Evolutionary conservation across 2,797 vertebrate species (phyloP), one percentile per base, ranked within the genome.

Genomic region (Lepus townsendii): DNA sequence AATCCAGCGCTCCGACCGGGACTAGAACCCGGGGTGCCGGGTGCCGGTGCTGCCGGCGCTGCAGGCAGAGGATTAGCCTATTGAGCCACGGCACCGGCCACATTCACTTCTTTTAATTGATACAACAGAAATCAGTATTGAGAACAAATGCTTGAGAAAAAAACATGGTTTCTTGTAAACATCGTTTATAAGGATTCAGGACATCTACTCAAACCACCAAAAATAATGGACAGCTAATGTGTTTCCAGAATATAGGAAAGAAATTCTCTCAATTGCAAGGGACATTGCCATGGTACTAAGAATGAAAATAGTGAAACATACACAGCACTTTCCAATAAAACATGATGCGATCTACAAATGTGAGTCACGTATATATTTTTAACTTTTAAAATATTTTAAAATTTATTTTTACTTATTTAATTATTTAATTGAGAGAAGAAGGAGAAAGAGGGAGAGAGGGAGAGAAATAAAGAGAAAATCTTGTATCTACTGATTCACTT

Each of bases 141-240:
- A 75, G 9, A 57, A 52, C 2, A 78, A 92, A 75, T 27, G 32
- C 12, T 42, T 16, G 10, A 96, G 35, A 5, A 79, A 79, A 79
- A 80, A 79, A 68, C 42, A 84, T 60, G 50, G 10, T 79, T 35
- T 75, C 26, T 22, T 52, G 2, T 66, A 72, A 84, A 17, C 2
- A 79, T 79, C 30, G 3, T 47, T 94, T 88, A 82, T 88, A 94
- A 93, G 90, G 14, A 71, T 80, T 95, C 57, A 63, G 52, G 26
- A 35, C 52, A 82, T 65, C 62, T 13, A 77, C 3, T 69, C 60
- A 82, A n/a, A 79, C 2, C 3, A 79, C 7, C 20, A 83, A 60
- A 95, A 87, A 84, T 9, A 65, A 16, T n/a, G 52, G 47, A 26
- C 78, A 91, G 32, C n/a, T 24, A 78, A 69, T 54, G 73, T 92